phyloP scores from a whole-genome alignment of 2,888 invertebrate species.

The Hanleya hanleyi region DNA sequence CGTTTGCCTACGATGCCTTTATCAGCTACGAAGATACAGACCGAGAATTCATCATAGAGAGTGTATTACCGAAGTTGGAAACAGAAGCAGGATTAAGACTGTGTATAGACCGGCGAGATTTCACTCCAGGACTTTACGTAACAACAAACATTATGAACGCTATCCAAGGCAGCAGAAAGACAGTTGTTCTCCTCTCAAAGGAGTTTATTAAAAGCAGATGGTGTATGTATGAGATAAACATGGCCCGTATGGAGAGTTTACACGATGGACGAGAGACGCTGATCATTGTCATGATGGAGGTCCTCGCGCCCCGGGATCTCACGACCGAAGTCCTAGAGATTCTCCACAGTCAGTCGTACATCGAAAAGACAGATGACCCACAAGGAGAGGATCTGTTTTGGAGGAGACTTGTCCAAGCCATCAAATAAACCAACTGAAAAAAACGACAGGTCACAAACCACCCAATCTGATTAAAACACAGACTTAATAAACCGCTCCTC shows the following conservation, averaged over 20 bases:
- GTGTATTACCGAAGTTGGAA: conserved; percentile 34
- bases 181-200: conserved; percentile 31
- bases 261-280: conserved; percentile 28
- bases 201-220: conserved; percentile 30
- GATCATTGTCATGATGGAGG: conserved; percentile 32
- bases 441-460: no score
- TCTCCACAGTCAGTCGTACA: not conserved
- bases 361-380: not conserved
- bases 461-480: no score
- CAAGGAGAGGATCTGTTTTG: not conserved
- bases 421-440: no score
- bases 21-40: conserved; percentile 32
- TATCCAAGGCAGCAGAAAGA: conserved; percentile 33
- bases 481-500: no score
- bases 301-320: conserved; percentile 12
- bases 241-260: conserved; percentile 33
- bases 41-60: conserved; percentile 29
- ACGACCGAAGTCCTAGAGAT: conserved; percentile 22
- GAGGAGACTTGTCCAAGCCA: not conserved
- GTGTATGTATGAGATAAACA: conserved; percentile 42
- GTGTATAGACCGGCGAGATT: conserved; percentile 37
- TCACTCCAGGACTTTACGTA: conserved; percentile 29
- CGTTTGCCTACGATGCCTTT: conserved; percentile 37
- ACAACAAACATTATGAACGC: conserved; percentile 39
- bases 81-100: conserved; percentile 15